Evolutionary conservation across 2,797 vertebrate species (phyloP), one percentile per base, ranked within the genome.

Genomic region (Austrolebias charrua): DNA sequence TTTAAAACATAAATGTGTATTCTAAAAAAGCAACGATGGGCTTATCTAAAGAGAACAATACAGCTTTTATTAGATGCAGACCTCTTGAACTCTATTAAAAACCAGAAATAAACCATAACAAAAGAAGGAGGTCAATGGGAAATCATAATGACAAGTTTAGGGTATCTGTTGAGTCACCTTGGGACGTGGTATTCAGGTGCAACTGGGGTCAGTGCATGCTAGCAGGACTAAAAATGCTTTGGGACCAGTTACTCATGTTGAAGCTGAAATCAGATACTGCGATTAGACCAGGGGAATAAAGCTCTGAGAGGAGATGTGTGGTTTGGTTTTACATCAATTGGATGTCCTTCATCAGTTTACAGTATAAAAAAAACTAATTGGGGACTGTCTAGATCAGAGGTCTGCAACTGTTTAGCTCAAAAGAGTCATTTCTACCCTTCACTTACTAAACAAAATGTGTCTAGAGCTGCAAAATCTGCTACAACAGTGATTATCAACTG

Each of bases 191-290:
- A 69, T 69, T 56, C 20, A 18, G 52, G 60, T 42, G 49, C 49
- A 29, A 63, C 54, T 45, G 33, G 61, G 79, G 77, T 81, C 79
- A 75, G 15, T 61, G 56, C 52, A 6, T 66, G 71, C 44, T 57
- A 18, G 62, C 62, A 44, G 19, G 75, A 59, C 67, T 46, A 19
- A 82, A 79, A 47, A 86, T 85, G 80, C 66, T 50, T 82, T 79
- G 77, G 68, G 79, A 85, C 77, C 77, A 73, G 76, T 78, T 84
- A 44, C 69, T 80, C 80, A 63, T 59, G 79, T 72, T 74, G 50
- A 65, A 72, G 55, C 49, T 58, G 38, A 60, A 56, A 78, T 81
- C 55, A 63, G 72, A 46, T n/a, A n/a, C n/a, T n/a, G n/a, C 68
- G 24, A 53, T 49, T 61, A 63, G 71, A 80, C 75, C 6, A 55